Base-by-base conservation (phyloP, 2,113 vertebrate species). In the Salvelinus sp. region DNA sequence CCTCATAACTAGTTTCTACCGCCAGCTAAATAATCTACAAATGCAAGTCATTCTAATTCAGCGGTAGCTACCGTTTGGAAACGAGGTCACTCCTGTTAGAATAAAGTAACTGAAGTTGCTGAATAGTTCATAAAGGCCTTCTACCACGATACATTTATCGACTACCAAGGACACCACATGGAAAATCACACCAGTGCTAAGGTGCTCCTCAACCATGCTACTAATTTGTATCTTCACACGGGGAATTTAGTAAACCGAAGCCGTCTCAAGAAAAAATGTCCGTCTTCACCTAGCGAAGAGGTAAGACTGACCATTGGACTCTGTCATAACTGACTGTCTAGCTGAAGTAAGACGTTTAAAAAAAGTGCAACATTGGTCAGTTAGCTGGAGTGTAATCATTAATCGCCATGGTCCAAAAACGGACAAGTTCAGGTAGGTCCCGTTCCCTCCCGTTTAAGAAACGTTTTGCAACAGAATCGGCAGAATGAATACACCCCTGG, bases 231-330 rank as follows among this genome's bases (percentile, higher is more conserved):
- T 75, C 92, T 99, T 69, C 96, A 99, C 91, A 98, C 96, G 2
- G 97, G 97, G 48, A 99, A 98, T 84, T 87, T 99, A 82, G 96
- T 98, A n/a, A 97, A 93, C 92, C 94, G 96, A 84, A 95, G 94
- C 68, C 93, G 96, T 22, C 91, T 95, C 82, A 96, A 96, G 79
- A 98, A 97, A 91, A 98, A 98, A 82, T 98, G 96, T 50, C 95
- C 96, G 10, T 87, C 91, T 50, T 97, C 93, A 16, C 94, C 95
- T 66, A 91, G 94, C 88, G 96, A 98, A 76, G 97, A 99, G 97
- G 97, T 99, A 74, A 92, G 16, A 16, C 50, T 54, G 50, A 54
- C 50, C 3, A 54, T 18, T 54, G 3, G 50, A 54, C 16, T 54
- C 16, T 14, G 50, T 54, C 50, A 3, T 18, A 54, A 54, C 3